Conservation (phyloP, 2,113 vertebrate genomes). For the Colistium nudipinnis region DNA sequence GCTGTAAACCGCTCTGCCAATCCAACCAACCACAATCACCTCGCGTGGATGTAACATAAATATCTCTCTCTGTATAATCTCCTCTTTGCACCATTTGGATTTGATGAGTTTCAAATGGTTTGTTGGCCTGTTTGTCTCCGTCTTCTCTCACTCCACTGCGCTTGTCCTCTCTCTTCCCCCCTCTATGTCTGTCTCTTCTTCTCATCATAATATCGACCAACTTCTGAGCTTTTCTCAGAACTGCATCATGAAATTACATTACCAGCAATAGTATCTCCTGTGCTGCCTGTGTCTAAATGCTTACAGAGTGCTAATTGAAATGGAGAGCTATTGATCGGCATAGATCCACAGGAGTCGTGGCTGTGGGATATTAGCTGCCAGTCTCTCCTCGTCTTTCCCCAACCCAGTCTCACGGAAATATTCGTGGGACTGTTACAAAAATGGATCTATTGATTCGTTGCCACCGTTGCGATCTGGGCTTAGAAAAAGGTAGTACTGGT, state of each 20-base stretch:
- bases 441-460: too few relatives aligned
- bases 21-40: conserved; percentile 48
- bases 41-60: conserved; percentile 17
- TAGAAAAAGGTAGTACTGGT: too few relatives aligned
- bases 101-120: too few relatives aligned
- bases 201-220: conserved; percentile 72
- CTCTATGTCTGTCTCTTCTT: conserved; percentile 36
- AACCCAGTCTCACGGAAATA: conserved; percentile 61
- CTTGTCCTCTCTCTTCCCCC: background rate
- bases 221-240: conserved; percentile 78
- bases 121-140: conserved; percentile 11
- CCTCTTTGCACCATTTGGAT: background rate
- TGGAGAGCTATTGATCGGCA: conserved; percentile 80
- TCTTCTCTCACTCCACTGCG: background rate
- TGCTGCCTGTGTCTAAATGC: conserved; percentile 79
- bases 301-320: conserved; percentile 80
- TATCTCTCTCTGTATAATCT: background rate
- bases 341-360: conserved; percentile 61
- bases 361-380: conserved; percentile 52
- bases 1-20: conserved; percentile 41
- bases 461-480: too few relatives aligned
- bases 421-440: too few relatives aligned
- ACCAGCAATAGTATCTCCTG: conserved; percentile 77
- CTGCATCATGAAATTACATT: conserved; percentile 80
- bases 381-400: conserved; percentile 45